Evolutionary conservation across 2,113 vertebrate genomes (phyloP).

Genomic region (Chiloscyllium plagiosum): DNA sequence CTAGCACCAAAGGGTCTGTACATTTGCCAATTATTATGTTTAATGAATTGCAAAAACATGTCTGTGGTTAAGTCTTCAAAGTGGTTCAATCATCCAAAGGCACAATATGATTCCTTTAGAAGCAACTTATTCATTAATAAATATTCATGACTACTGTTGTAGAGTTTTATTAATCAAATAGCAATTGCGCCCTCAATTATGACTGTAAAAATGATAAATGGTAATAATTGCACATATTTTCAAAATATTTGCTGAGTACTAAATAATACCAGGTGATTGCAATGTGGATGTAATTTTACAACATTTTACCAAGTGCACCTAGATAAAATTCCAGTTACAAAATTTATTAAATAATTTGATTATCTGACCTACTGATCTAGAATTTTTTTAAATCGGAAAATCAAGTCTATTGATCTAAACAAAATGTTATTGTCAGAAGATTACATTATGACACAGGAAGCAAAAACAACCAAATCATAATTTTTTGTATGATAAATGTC

Average conservation of each 20-base stretch:
- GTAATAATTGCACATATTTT: constrained; percentile 53
- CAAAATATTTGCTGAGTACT: constrained; percentile 47
- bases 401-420: neutral
- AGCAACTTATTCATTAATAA: constrained; percentile 41
- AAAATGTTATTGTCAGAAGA: neutral
- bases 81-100: constrained; percentile 52
- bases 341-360: constrained; percentile 17
- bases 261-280: constrained; percentile 36
- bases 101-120: constrained; percentile 26
- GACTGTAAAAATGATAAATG: constrained; percentile 69
- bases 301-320: neutral
- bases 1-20: constrained; percentile 47
- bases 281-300: constrained; percentile 9
- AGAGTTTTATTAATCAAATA: constrained; percentile 34
- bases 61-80: constrained; percentile 59
- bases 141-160: constrained; percentile 62
- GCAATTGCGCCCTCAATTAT: constrained; percentile 48
- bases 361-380: neutral
- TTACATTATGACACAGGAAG: neutral
- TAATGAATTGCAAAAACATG: constrained; percentile 62
- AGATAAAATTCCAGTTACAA: neutral
- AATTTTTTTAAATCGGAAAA: neutral
- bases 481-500: neutral
- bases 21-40: constrained; percentile 58
- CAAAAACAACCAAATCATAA: too few species aligned